Base-by-base conservation (phyloP, 2,888 invertebrate genomes). In the Brachyopa scutellaris region DNA sequence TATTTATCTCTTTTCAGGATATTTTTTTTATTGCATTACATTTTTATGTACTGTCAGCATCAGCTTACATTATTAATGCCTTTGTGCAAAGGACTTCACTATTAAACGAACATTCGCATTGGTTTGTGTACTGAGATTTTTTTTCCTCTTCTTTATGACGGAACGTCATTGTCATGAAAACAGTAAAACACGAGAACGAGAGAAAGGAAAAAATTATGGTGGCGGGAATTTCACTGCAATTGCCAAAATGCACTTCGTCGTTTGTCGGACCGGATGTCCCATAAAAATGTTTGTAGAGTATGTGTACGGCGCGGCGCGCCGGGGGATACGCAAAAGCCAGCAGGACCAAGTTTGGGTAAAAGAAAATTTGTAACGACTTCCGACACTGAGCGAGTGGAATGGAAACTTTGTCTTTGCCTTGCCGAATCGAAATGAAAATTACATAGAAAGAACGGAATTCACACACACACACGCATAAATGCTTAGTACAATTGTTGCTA, bases 311-410 rank as follows among this genome's bases (percentile, higher is more conserved):
- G n/a, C n/a, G n/a, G n/a, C n/a, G n/a, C n/a, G n/a, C n/a, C n/a
- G n/a, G 3, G 11, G 9, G 49, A 17, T n/a, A 49, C 13, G 11
- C 11, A 3, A 11, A 11, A 40, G 17, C n/a, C 29, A n/a, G n/a
- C 26, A 38, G 13, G 23, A 61, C 42, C 19, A 70, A 61, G 31
- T 51, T 53, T 42, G 33, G 8, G n/a, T n/a, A n/a, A n/a, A n/a
- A n/a, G 42, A 51, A 36, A 61, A 72, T 72, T 61, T 72, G 61
- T 61, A 72, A 72, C 61, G 61, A 72, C 70, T 72, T 72, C 70
- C 70, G 42, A 51, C 70, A 49, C 21, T 40, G 42, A 45, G 67
- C 29, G 51, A n/a, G n/a, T n/a, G 13, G 33, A 61, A 11, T 61
- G 33, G 17, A 72, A 72, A 72, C 42, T 72, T 72, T 61, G 61